Percentiles rank a stretch among this genome's conserved stretches.
phyloP scores from a whole-genome alignment of 2,113 vertebrate species.

The Ceyx margarethae region DNA sequence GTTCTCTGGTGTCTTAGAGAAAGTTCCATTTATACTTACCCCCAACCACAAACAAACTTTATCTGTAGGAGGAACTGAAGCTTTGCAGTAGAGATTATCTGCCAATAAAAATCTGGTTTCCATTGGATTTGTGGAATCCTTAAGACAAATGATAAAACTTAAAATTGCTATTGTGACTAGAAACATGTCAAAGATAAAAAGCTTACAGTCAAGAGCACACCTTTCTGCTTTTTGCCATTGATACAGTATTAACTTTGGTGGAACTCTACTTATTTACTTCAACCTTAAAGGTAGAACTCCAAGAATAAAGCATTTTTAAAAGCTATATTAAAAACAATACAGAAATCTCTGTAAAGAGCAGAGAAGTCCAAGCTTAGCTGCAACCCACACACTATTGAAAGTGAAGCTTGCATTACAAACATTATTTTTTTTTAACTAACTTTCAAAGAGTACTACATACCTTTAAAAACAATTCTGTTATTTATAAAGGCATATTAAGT shows the following conservation, averaged over 20 bases:
- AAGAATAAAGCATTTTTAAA: background rate
- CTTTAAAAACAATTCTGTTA: slow-evolving; percentile 64
- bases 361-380: slow-evolving; percentile 27
- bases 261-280: background rate
- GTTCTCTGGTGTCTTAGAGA: background rate
- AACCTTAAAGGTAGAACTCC: background rate
- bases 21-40: slow-evolving; percentile 79
- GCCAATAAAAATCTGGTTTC: slow-evolving; percentile 95
- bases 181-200: background rate
- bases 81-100: slow-evolving; percentile 97
- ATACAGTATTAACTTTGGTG: background rate
- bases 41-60: slow-evolving; percentile 99
- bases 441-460: slow-evolving; percentile 55
- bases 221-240: background rate
- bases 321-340: background rate
- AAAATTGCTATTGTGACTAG: background rate
- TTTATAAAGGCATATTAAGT: slow-evolving; percentile 62
- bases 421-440: background rate
- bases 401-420: background rate
- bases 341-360: background rate
- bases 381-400: background rate
- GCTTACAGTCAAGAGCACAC: slow-evolving; percentile 40
- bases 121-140: slow-evolving; percentile 91
- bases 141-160: slow-evolving; percentile 55
- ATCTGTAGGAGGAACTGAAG: slow-evolving; percentile 91